Evolutionary conservation across 1,140 invertebrate species (phyloP).

Genomic region (Drosophila sp.): DNA sequence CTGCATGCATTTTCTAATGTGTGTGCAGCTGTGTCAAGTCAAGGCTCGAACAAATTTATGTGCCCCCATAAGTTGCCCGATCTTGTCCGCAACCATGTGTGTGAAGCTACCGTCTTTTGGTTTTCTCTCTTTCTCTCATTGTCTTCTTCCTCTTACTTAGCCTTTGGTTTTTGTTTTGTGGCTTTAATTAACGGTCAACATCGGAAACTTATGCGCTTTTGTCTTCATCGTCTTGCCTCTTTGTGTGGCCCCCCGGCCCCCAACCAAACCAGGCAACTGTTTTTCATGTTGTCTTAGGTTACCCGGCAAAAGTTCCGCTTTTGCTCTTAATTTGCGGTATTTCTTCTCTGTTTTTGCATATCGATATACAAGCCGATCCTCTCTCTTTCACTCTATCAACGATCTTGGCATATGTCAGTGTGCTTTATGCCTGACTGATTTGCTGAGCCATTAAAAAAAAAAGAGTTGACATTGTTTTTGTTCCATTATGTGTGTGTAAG

Average conservation of each 20-base stretch:
- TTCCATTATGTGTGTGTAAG: not conserved
- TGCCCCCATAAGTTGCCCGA: conserved; percentile 23
- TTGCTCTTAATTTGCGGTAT: conserved; percentile 66
- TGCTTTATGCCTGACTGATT: conserved; percentile 72
- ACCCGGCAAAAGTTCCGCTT: conserved; percentile 70
- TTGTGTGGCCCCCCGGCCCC: conserved; percentile 38
- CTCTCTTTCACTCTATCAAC: conserved; percentile 34
- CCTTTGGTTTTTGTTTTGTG: conserved; percentile 37
- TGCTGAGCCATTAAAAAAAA: conserved; percentile 41
- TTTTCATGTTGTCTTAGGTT: conserved; percentile 72
- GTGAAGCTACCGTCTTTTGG: conserved; percentile 41
- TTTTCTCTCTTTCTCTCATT: not conserved
- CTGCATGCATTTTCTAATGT: conserved; percentile 40
- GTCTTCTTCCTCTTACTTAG: not conserved
- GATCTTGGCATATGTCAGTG: conserved; percentile 76
- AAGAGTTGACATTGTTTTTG: conserved; percentile 5
- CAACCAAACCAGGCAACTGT: conserved; percentile 32
- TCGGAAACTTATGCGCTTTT: conserved; percentile 74
- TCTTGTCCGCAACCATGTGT: conserved; percentile 26
- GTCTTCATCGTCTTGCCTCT: conserved; percentile 47
- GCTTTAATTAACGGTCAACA: conserved; percentile 78
- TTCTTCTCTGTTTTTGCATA: conserved; percentile 52
- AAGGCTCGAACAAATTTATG: conserved; percentile 74
- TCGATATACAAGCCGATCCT: conserved; percentile 48
- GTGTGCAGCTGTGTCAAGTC: conserved; percentile 71